Percentiles rank a stretch among this genome's conserved stretches.
These are phyloP conservation scores for Sycophila sp. DNA, from an alignment of 1,140 invertebrate species.

Conservation along the genomic window DNA sequence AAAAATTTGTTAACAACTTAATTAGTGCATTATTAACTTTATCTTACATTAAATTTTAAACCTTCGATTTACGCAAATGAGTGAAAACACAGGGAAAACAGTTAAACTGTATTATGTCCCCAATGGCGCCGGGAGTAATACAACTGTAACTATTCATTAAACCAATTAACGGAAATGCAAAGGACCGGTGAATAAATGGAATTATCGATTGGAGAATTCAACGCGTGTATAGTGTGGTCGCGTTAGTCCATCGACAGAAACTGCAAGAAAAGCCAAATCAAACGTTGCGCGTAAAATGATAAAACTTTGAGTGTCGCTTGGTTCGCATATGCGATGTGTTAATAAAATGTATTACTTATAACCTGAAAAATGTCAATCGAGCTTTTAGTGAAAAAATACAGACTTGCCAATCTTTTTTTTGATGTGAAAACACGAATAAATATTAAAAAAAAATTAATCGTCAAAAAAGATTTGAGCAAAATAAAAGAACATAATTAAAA, in stretches of 20 bases:
- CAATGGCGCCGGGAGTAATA: too few relatives aligned
- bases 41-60: not conserved
- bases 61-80: not conserved
- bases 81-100: not conserved
- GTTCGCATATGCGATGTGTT: too few relatives aligned
- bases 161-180: constrained; percentile 6
- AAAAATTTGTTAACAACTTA: not conserved
- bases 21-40: not conserved
- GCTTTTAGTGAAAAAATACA: too few relatives aligned
- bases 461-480: not conserved
- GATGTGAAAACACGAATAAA: not conserved
- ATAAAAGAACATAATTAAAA: not conserved
- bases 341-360: too few relatives aligned
- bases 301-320: too few relatives aligned
- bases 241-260: not conserved
- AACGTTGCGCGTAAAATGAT: not conserved
- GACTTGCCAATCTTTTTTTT: too few relatives aligned
- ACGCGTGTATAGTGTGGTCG: not conserved
- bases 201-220: constrained; percentile 15
- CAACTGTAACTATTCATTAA: constrained; percentile 1
- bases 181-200: constrained; percentile 4
- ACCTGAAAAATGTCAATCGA: too few relatives aligned
- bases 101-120: too few relatives aligned
- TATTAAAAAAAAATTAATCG: not conserved
- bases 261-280: not conserved